phyloP scores from a whole-genome alignment of 2,797 vertebrate genomes.

The Eutrigla gurnardus region DNA sequence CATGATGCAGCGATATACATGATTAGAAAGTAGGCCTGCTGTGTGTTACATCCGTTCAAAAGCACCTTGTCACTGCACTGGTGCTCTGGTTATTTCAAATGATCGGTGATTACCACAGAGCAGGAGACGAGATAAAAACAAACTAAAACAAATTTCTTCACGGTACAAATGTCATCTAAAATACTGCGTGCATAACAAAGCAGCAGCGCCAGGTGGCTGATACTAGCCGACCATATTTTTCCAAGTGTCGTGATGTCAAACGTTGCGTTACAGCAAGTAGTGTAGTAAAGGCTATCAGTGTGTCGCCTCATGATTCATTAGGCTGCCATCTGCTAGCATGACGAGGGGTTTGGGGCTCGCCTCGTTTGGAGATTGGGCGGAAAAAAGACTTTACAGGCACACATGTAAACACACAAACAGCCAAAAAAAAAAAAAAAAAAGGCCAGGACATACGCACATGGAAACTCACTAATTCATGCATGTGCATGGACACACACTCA shows the following conservation, averaged over 20 bases:
- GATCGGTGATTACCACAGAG: background rate
- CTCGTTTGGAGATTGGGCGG: constrained; percentile 44
- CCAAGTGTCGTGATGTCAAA: constrained; percentile 50
- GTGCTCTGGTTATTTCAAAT: background rate
- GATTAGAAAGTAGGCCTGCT: background rate
- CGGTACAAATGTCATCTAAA: constrained; percentile 21
- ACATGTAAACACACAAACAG: constrained; percentile 21
- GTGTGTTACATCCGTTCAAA: background rate
- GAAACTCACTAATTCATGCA: constrained; percentile 12
- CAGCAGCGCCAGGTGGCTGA: constrained; percentile 51
- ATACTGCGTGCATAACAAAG: constrained; percentile 40
- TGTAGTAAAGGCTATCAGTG: constrained; percentile 67
- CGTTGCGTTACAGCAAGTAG: constrained; percentile 54
- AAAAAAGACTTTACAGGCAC: constrained; percentile 42
- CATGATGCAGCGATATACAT: background rate
- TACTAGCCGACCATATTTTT: constrained; percentile 64
- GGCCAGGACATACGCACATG: background rate
- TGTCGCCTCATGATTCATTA: constrained; percentile 73
- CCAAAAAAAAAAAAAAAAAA: constrained; percentile 25
- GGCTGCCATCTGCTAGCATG: constrained; percentile 67
- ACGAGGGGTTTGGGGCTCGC: constrained; percentile 32
- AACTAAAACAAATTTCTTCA: constrained; percentile 1
- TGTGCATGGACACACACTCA: background rate
- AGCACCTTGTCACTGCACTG: background rate
- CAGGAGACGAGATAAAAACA: background rate